A percentile compares a stretch with the other conserved stretches of the same genome.
Evolutionary conservation across 2,888 invertebrate species (phyloP).

Genomic region (Disparrhopalites patrizii): DNA sequence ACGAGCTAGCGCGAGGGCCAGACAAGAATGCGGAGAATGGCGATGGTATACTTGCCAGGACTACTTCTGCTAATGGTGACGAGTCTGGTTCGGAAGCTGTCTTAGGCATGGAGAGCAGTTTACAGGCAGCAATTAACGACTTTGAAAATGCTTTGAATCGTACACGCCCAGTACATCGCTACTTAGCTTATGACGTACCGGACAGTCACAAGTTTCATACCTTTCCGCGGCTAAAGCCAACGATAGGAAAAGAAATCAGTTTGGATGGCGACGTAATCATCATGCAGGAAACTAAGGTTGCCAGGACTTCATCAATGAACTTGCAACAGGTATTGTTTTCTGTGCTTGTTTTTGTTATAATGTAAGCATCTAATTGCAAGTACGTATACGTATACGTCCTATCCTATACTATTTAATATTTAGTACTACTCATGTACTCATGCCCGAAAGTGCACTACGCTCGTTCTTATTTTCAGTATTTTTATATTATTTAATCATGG

Average conservation of each 20-base stretch:
- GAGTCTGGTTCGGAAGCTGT: background rate
- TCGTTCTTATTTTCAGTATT: too few species aligned
- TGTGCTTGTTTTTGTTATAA: too few species aligned
- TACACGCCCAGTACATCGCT: conserved; percentile 50
- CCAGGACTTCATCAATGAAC: too few species aligned
- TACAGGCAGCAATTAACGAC: conserved; percentile 59
- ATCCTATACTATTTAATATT: too few species aligned
- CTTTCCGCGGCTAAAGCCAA: conserved; percentile 43
- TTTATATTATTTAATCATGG: too few species aligned
- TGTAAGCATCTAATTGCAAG: too few species aligned
- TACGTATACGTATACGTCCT: too few species aligned
- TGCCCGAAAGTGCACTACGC: too few species aligned
- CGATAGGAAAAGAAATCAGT: conserved; percentile 11
- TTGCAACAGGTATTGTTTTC: too few species aligned
- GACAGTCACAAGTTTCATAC: conserved; percentile 47
- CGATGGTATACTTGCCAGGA: background rate
- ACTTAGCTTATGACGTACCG: conserved; percentile 40
- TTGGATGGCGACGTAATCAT: conserved; percentile 8
- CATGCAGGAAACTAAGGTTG: too few species aligned
- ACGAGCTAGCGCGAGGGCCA: conserved; percentile 8
- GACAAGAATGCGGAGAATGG: conserved; percentile 9
- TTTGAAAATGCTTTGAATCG: conserved; percentile 66
- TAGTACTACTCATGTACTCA: too few species aligned
- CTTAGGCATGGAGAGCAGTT: conserved; percentile 10
- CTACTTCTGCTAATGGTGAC: background rate